Evolutionary conservation across 2,113 vertebrate genomes (phyloP).

Genomic region (Ctenodactylus gundi): DNA sequence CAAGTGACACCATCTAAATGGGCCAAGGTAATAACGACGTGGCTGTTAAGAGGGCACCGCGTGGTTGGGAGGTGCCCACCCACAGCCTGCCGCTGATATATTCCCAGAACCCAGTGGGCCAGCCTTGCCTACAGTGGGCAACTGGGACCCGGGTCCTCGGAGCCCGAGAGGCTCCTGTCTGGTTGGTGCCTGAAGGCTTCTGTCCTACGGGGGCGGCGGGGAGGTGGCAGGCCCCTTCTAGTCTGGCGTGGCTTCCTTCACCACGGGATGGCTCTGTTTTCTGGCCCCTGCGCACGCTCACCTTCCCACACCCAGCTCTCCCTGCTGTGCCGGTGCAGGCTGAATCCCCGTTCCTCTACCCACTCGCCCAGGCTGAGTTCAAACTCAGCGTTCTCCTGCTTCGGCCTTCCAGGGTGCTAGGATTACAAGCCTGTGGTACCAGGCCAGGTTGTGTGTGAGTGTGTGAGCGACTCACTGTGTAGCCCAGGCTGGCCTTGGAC

Average conservation of each 20-base stretch:
- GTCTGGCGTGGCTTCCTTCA: neutral
- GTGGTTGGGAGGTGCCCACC: conserved; percentile 55
- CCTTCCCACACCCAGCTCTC: neutral
- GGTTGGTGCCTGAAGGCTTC: neutral
- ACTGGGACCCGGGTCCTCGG: conserved; percentile 41
- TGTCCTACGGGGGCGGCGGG: neutral
- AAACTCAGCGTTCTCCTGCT: neutral
- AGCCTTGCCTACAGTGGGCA: conserved; percentile 51
- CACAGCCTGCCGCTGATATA: conserved; percentile 34
- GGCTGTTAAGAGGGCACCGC: conserved; percentile 73
- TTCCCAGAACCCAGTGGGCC: conserved; percentile 50
- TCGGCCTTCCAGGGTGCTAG: neutral
- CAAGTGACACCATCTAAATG: conserved; percentile 80
- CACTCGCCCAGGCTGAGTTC: neutral
- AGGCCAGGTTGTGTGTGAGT: too few species aligned
- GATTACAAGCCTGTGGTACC: neutral
- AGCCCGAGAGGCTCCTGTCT: neutral
- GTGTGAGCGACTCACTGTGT: too few species aligned
- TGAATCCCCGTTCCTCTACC: too few species aligned
- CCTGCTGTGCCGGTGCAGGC: neutral
- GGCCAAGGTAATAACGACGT: conserved; percentile 78
- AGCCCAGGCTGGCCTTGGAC: too few species aligned
- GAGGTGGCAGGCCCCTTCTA: too few species aligned
- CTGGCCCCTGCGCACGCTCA: fast-evolving
- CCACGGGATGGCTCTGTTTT: fast-evolving